Evolutionary conservation across 2,888 invertebrate species (phyloP).

Genomic region (Blastobasis lacticolella): DNA sequence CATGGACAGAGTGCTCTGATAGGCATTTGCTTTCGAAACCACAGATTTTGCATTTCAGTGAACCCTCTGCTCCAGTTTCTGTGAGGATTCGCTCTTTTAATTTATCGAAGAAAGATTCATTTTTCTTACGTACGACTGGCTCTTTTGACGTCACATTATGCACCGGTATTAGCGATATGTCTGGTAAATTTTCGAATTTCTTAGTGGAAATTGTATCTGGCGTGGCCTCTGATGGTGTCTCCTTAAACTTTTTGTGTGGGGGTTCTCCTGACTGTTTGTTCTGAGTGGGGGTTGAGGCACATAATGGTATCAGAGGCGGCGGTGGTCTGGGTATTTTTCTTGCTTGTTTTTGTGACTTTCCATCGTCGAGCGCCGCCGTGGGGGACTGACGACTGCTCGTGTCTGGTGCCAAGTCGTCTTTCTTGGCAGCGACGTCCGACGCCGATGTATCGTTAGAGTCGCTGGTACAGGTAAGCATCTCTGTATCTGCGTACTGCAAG

Average conservation of each 20-base stretch:
- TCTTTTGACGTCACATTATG: slow-evolving; percentile 38
- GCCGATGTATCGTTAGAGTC: slow-evolving; percentile 53
- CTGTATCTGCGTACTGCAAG: slow-evolving; percentile 50
- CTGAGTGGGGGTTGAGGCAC: slow-evolving; percentile 60
- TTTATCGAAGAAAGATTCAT: slow-evolving; percentile 87
- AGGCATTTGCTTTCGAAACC: slow-evolving; percentile 86
- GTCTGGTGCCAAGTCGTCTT: slow-evolving; percentile 33
- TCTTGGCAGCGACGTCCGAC: slow-evolving; percentile 31
- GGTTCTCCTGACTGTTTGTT: slow-evolving; percentile 55
- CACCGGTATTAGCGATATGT: slow-evolving; percentile 43
- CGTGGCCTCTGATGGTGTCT: slow-evolving; percentile 24
- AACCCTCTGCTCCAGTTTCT: slow-evolving; percentile 77
- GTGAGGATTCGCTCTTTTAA: slow-evolving; percentile 83
- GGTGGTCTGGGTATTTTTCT: slow-evolving; percentile 75
- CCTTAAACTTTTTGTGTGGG: slow-evolving; percentile 57
- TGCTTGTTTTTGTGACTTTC: slow-evolving; percentile 40
- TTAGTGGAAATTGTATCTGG: slow-evolving; percentile 18
- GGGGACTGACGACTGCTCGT: slow-evolving; percentile 32
- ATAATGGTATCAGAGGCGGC: slow-evolving; percentile 84
- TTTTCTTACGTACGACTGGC: slow-evolving; percentile 70
- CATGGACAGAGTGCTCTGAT: slow-evolving; percentile 86
- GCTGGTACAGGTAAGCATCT: slow-evolving; percentile 54
- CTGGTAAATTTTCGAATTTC: slow-evolving; percentile 36
- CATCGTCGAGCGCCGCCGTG: slow-evolving; percentile 35
- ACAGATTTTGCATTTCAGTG: slow-evolving; percentile 80